Base-by-base conservation (phyloP, 2,888 invertebrate species). In the Heliconius charithonia region DNA sequence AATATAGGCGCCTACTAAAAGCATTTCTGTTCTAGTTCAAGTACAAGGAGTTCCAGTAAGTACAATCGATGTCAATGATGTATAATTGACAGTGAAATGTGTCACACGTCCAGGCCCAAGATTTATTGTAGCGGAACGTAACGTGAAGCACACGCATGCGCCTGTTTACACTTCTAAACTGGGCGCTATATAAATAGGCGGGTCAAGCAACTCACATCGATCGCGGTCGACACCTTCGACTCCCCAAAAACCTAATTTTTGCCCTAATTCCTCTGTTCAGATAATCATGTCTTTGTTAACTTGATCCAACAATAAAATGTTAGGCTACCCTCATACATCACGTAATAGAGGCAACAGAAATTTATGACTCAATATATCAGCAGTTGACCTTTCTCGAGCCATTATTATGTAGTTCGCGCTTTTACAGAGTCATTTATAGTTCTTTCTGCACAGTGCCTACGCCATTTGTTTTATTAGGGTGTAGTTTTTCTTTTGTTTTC, bases 111-210 rank as follows among this genome's bases (percentile, higher is more conserved):
- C 79, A 81, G 76, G 70, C 72, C 78, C 45, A 51, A 82, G 88
- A 88, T 88, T 86, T 86, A 86, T 84, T 77, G 81, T 84, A 81
- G 82, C 84, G 80, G 81, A 83, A 85, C 83, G 85, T 84, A 80
- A 84, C 83, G 82, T 83, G 75, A 83, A 81, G 81, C 82, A 83
- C 82, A 84, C 88, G 87, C 87, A 88, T 86, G 89, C 88, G 88
- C 87, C 82, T 89, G 86, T 88, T 89, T 89, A 87, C 85, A 83
- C 84, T 80, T 87, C 89, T 89, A 88, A 88, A 87, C 87, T 83
- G 87, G 87, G 89, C 88, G 87, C 87, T 89, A 89, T 88, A 89
- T 87, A 92, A 91, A 90, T 91, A 91, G 91, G 89, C 87, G 88
- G 90, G 91, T 91, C 90, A 89, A 88, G 86, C 87, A 89, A 91